Evolutionary conservation across 2,113 vertebrate genomes (phyloP).

Genomic region (Dasyornis broadbenti): DNA sequence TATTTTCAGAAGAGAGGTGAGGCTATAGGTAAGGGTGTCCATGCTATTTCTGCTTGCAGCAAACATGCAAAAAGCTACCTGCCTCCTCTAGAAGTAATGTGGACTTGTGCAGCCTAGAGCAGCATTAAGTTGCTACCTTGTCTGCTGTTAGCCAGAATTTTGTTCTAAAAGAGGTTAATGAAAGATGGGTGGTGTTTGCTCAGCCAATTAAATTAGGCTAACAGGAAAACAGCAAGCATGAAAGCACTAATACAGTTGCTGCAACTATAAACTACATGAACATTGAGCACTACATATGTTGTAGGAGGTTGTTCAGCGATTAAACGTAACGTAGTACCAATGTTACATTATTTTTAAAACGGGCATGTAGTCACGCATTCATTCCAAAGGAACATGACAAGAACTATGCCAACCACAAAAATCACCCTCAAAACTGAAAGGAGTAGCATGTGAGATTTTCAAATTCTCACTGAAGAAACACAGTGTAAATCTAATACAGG

Average conservation of each 20-base stretch:
- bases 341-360: neutral
- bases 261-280: neutral
- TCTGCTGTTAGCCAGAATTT: neutral
- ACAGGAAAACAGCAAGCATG: neutral
- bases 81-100: neutral
- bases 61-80: neutral
- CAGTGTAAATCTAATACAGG: neutral
- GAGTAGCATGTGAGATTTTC: neutral
- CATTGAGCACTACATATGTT: neutral
- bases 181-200: neutral
- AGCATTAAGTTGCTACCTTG: neutral
- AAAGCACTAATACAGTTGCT: neutral
- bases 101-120: neutral
- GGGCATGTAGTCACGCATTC: neutral
- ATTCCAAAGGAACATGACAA: neutral
- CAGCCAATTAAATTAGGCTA: neutral
- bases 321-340: neutral
- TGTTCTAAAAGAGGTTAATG: neutral
- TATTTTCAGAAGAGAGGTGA: neutral
- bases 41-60: neutral
- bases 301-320: neutral
- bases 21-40: fast-evolving
- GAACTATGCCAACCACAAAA: neutral
- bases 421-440: neutral
- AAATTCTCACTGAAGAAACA: neutral